Base-by-base conservation (phyloP, 2,797 vertebrate genomes). In the Falco novaeseelandiae region DNA sequence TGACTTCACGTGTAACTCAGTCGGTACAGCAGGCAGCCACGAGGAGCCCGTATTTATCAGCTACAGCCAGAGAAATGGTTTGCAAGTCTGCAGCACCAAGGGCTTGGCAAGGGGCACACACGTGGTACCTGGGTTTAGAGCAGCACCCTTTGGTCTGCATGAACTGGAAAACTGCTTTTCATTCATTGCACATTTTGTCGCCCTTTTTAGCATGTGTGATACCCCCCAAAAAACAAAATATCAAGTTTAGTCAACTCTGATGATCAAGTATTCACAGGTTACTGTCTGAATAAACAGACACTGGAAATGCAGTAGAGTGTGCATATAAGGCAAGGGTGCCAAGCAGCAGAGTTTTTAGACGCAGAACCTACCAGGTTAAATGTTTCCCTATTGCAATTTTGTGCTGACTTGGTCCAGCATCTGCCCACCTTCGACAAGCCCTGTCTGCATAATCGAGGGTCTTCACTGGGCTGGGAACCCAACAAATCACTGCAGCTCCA, bases 11-110 rank as follows among this genome's bases (percentile, higher is more conserved):
- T 21, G 19, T 46, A 46, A 10, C 46, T 22, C 20, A 2, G 44
- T 6, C 7, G 2, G 54, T 11, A 16, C 23, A 11, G 18, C 29
- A 2, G n/a, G 10, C n/a, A 14, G 63, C 29, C 27, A 2, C 0
- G 7, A 30, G 23, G 34, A 27, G 32, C 2, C n/a, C 52, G n/a
- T 5, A 27, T n/a, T 40, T 3, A 22, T 2, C 42, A 25, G 34
- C 34, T 27, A 14, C 34, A 5, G 27, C 23, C 40, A 6, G 40
- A 32, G 26, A 25, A 49, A 14, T 3, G 42, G 30, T 21, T 34
- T 20, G 42, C 30, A 34, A 30, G 32, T 8, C 21, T 3, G 25
- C 57, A 21, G 71, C 25, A 17, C 40, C 30, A 42, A 82, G 32
- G 54, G 36, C 36, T 67, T 52, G 32, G 27, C 57, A 59, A 54